Evolutionary conservation across 2,113 vertebrate genomes (phyloP).

Genomic region (Barnardius zonarius): DNA sequence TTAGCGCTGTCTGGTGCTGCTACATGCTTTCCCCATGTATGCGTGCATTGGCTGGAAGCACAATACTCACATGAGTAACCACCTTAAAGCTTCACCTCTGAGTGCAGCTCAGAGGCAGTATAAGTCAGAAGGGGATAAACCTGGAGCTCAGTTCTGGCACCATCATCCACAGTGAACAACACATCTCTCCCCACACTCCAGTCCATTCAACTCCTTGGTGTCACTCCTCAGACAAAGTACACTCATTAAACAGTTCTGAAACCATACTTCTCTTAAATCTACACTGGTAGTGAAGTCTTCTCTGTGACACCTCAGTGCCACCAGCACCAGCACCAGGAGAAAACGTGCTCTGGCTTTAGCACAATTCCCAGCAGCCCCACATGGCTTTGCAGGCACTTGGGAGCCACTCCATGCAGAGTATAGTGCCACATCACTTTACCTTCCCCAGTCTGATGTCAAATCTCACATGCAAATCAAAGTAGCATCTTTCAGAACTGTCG

Average conservation of each 20-base stretch:
- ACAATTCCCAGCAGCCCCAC: neutral
- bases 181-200: accelerated
- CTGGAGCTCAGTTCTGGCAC: neutral
- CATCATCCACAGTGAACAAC: accelerated
- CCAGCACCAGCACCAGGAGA: accelerated
- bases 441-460: neutral
- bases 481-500: neutral
- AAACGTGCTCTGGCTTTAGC: accelerated
- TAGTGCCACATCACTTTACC: neutral
- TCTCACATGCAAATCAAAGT: neutral
- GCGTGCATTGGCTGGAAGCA: neutral
- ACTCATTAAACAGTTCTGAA: neutral
- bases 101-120: neutral
- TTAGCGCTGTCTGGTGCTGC: neutral
- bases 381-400: neutral
- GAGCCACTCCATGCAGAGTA: accelerated
- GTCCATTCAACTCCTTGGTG: neutral
- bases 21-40: neutral
- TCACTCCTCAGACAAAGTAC: neutral
- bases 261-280: neutral
- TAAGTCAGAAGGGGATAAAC: neutral
- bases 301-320: neutral
- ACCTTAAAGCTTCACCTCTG: neutral
- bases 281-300: accelerated
- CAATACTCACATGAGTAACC: neutral